Base-by-base conservation (phyloP, 1,140 invertebrate genomes). In the Ctenoplectra terminalis region DNA sequence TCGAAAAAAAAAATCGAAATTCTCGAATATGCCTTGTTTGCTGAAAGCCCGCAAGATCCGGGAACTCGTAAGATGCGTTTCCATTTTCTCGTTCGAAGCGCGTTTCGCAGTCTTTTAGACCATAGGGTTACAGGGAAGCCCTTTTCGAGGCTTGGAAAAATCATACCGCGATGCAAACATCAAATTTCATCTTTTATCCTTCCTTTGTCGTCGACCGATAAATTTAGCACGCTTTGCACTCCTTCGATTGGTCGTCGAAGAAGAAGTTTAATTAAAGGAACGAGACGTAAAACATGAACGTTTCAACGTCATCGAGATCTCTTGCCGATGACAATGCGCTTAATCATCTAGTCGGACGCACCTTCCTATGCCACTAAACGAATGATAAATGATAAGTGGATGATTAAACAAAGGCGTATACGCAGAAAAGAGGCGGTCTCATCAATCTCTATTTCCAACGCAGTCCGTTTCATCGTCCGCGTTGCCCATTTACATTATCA, bases 371-470 rank as follows among this genome's bases (percentile, higher is more conserved):
- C 31, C 63, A 79, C 85, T 87, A 85, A 76, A 66, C 50, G 56
- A 52, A 69, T 80, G 77, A 89, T 84, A 84, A 86, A 83, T 82
- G 84, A 87, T 84, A 84, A 86, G 69, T 56, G 82, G 82, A 85
- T 76, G 79, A 81, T 87, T 83, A 83, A 84, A 87, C 80, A 87
- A 87, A 86, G 87, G 76, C 67, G 61, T 61, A 80, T 67, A 60
- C 71, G 72, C 37, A 80, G 50, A 26, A 81, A 84, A 79, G 67
- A 70, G 78, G 61, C 74, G 67, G 56, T 78, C 79, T 81, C 86
- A 87, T 89, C 82, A 81, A 87, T 87, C 86, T 87, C 76, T 77
- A 78, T 80, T 74, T 31, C 76, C 40, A 70, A 52, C 54, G 63
- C 37, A 60, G 79, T 75, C 74, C 76, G 56, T 74, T 64, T 84